phyloP scores from a whole-genome alignment of 2,888 invertebrate genomes.

The Phyllotreta striolata region DNA sequence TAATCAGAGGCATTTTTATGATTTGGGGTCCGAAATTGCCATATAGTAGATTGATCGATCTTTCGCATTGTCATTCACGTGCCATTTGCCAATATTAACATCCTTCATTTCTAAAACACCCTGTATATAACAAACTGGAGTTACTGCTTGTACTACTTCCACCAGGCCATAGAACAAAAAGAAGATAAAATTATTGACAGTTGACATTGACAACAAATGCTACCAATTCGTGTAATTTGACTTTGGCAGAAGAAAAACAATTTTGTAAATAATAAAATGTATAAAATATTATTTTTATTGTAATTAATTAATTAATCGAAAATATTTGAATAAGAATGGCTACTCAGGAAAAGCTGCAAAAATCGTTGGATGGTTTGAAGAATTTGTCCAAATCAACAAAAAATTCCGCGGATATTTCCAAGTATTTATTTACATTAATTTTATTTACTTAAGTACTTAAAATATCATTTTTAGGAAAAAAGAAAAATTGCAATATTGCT shows the following conservation, averaged over 20 bases:
- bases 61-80: constrained; percentile 6
- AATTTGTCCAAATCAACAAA: constrained; percentile 45
- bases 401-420: constrained; percentile 47
- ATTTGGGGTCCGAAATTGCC: constrained; percentile 19
- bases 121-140: too few relatives aligned
- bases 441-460: neutral
- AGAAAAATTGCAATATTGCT: constrained; percentile 78
- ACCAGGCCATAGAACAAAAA: too few relatives aligned
- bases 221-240: constrained; percentile 11
- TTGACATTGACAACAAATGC: constrained; percentile 6
- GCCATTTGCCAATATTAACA: too few relatives aligned
- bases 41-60: neutral
- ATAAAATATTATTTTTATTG: neutral
- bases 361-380: constrained; percentile 58
- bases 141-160: too few relatives aligned
- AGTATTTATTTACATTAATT: constrained; percentile 37
- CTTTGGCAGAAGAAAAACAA: constrained; percentile 17
- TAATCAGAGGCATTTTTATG: constrained; percentile 28
- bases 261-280: constrained; percentile 25
- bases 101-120: too few relatives aligned
- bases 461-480: constrained; percentile 69
- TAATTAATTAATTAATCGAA: constrained; percentile 3
- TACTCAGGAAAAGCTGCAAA: constrained; percentile 60
- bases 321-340: constrained; percentile 52
- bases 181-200: too few relatives aligned